A percentile compares a stretch with the other conserved stretches of the same genome.
phyloP scores from a whole-genome alignment of 2,113 vertebrate genomes.

The Artemisiospiza belli region DNA sequence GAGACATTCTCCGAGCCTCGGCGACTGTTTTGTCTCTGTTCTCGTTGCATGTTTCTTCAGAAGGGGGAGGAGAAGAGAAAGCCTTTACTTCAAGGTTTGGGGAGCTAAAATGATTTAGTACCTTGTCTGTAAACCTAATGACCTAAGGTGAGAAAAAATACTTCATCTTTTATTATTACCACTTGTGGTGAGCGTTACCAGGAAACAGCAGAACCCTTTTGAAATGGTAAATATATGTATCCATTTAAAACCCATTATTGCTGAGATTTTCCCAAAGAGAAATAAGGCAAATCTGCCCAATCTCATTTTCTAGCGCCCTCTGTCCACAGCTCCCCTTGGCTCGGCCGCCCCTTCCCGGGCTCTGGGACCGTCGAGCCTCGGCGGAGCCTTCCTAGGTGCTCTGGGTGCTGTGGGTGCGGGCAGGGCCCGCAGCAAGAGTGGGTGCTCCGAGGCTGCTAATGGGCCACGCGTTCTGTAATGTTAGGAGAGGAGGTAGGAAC shows the following conservation, averaged over 20 bases:
- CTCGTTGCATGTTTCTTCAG: constrained; percentile 22
- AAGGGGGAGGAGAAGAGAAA: not conserved
- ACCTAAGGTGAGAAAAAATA: constrained; percentile 67
- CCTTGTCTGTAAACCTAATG: constrained; percentile 67
- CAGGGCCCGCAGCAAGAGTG: not conserved
- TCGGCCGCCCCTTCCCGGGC: not conserved
- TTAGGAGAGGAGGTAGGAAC: not conserved
- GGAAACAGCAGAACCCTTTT: constrained; percentile 63
- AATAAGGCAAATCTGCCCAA: not conserved
- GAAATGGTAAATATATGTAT: constrained; percentile 57
- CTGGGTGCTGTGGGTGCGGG: not conserved
- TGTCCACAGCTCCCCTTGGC: not conserved
- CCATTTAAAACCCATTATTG: constrained; percentile 62
- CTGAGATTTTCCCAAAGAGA: constrained; percentile 34
- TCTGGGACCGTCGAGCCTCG: not conserved
- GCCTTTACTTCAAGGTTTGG: constrained; percentile 38
- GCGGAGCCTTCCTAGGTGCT: not conserved
- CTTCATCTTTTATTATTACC: constrained; percentile 69
- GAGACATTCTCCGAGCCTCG: not conserved
- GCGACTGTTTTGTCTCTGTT: constrained; percentile 43
- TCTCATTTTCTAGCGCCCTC: constrained; percentile 36
- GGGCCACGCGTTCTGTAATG: not conserved
- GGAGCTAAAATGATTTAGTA: constrained; percentile 61
- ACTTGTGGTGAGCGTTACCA: constrained; percentile 58
- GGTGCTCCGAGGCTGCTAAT: not conserved